Conservation (phyloP, 2,888 invertebrate species). For the Anthrax anthrax region DNA sequence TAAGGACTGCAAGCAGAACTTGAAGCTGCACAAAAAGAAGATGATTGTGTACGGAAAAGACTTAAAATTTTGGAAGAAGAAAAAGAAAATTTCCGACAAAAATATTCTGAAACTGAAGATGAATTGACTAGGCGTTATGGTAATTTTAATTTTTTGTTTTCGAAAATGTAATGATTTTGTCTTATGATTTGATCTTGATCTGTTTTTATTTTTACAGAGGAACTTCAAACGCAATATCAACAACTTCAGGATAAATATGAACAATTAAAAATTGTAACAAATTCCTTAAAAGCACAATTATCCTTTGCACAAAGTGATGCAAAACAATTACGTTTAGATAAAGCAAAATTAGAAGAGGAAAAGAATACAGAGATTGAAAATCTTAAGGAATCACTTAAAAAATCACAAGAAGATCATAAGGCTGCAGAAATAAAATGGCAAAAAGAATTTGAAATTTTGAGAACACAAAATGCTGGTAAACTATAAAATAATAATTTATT, state of each 20-base stretch:
- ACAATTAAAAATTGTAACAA: conserved; percentile 34
- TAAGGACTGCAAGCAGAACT: conserved; percentile 33
- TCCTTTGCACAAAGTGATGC: conserved; percentile 27
- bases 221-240: conserved; percentile 36
- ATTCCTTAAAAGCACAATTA: conserved; percentile 27
- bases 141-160: conserved; percentile 6
- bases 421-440: conserved; percentile 45
- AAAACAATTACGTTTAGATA: conserved; percentile 26
- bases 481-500: not conserved
- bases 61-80: conserved; percentile 31
- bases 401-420: conserved; percentile 42
- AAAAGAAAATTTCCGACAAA: conserved; percentile 26
- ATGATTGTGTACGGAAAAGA: conserved; percentile 31
- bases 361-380: conserved; percentile 39
- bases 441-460: conserved; percentile 45
- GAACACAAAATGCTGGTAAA: conserved; percentile 42
- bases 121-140: conserved; percentile 30
- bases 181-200: not conserved
- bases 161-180: not conserved
- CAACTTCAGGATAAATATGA: conserved; percentile 38
- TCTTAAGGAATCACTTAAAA: conserved; percentile 41
- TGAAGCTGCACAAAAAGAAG: conserved; percentile 29
- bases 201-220: conserved; percentile 18
- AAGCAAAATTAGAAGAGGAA: conserved; percentile 36
- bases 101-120: conserved; percentile 28